A percentile compares a stretch with the other conserved stretches of the same genome.
phyloP scores from a whole-genome alignment of 2,113 vertebrate genomes.

The Condylura cristata region DNA sequence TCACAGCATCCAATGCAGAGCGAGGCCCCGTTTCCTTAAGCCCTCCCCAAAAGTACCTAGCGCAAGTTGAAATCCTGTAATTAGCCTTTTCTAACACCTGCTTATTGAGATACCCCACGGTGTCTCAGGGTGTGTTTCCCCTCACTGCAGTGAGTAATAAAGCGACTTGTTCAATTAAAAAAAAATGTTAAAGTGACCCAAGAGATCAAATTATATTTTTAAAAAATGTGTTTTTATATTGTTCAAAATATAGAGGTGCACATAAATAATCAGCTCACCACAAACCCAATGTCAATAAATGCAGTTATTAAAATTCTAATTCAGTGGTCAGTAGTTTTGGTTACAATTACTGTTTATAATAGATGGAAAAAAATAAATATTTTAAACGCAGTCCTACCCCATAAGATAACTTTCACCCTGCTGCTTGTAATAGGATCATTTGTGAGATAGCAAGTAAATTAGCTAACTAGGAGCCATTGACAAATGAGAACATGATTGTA shows the following conservation, averaged over 20 bases:
- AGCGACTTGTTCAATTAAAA: conserved; percentile 1
- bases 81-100: conserved; percentile 35
- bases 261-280: conserved; percentile 51
- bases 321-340: conserved; percentile 53
- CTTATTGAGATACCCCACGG: neutral
- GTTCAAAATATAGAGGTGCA: conserved; percentile 36
- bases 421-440: conserved; percentile 55
- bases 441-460: conserved; percentile 71
- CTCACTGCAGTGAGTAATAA: neutral
- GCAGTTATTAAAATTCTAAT: conserved; percentile 66
- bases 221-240: conserved; percentile 55
- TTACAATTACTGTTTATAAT: conserved; percentile 55
- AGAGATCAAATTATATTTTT: conserved; percentile 31
- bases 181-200: conserved; percentile 1
- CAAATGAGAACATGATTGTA: conserved; percentile 64
- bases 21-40: conserved; percentile 2
- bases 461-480: conserved; percentile 59
- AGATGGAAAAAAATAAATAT: conserved; percentile 66
- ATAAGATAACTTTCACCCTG: conserved; percentile 63
- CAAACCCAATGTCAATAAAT: conserved; percentile 46
- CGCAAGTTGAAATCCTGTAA: conserved; percentile 11
- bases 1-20: conserved; percentile 15
- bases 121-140: neutral
- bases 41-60: neutral
- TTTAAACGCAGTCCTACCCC: conserved; percentile 52